Base-by-base conservation (phyloP, 2,888 invertebrate species). In the Tenthredo amoena region DNA sequence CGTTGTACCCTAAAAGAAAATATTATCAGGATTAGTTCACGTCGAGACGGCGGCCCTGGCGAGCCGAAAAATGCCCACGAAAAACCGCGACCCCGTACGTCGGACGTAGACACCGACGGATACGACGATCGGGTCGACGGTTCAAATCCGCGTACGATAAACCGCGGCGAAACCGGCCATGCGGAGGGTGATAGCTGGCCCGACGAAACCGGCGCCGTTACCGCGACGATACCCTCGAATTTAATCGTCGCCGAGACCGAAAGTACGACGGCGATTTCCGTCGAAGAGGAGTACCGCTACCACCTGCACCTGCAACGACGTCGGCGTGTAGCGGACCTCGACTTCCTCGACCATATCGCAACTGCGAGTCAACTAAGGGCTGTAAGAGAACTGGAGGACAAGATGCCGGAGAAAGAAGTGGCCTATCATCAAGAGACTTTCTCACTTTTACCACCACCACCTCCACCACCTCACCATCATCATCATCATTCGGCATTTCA, bases 321-420 rank as follows among this genome's bases (percentile, higher is more conserved):
- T 77, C 47, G 77, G 77, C 55, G 77, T 31, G 26, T 55, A 21
- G 62, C 58, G 58, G 62, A 81, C 81, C 37, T 50, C 81, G 81
- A 81, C 21, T 77, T 77, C 34, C 77, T 77, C 55, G 55, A 77
- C n/a, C n/a, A 77, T 34, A 77, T 77, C 3, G 50, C 43, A 74
- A 74, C 72, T 0, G 40, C 72, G 21, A 74, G 68, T 68, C 50
- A 81, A 58, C 81, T 81, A 18, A 62, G 62, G 81, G 58, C 50
- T 62, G 89, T 94, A 94, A 88, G 91, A 94, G 87, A 95, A 94
- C 89, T 94, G 94, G 74, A 94, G 1, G 92, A 94, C 87, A 94
- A 94, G 89, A 93, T 95, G 92, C 95, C 95, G 86, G 95, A 95
- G 43, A 95, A 95, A 88, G 94, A 95, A 65, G 95, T 95, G 86